These are phyloP conservation scores for Protomyctophum bolini DNA, from an alignment of 2,113 vertebrate genomes.

Conservation along the genomic window DNA sequence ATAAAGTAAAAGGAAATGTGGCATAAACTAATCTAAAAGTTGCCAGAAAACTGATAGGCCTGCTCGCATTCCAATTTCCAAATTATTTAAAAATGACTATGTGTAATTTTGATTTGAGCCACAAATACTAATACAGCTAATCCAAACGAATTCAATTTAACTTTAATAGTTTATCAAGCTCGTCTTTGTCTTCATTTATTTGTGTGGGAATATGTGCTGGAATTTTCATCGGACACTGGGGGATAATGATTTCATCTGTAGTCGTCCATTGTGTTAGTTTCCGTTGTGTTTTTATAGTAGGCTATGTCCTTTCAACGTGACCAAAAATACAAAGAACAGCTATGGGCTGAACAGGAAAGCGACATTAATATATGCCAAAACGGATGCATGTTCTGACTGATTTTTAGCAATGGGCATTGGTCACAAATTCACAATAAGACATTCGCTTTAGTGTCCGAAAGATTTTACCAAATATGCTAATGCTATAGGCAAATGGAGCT, in stretches of 20 bases:
- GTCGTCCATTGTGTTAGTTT: constrained; percentile 68
- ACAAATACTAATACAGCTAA: too few species aligned
- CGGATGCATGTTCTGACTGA: constrained; percentile 66
- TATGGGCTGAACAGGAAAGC: constrained; percentile 69
- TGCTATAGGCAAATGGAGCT: not conserved
- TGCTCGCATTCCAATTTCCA: too few species aligned
- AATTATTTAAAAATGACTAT: too few species aligned
- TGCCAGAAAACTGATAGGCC: too few species aligned
- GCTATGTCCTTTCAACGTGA: constrained; percentile 65
- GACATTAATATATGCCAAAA: constrained; percentile 69
- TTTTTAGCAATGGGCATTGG: constrained; percentile 24
- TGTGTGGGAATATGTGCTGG: constrained; percentile 61
- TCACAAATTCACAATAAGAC: constrained; percentile 20
- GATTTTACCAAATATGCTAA: not conserved
- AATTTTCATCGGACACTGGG: constrained; percentile 48
- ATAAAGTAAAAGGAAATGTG: too few species aligned
- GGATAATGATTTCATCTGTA: constrained; percentile 64
- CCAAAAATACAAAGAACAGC: constrained; percentile 68
- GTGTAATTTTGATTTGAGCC: too few species aligned
- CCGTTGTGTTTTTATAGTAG: constrained; percentile 79
- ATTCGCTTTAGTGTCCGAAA: not conserved
- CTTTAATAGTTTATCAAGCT: not conserved
- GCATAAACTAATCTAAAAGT: too few species aligned
- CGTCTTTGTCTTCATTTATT: constrained; percentile 30
- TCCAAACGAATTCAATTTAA: not conserved